A percentile compares a stretch with the other conserved stretches of the same genome.
Conservation (phyloP, 2,113 vertebrate genomes). For the Stomatorhinus ivindoensis region DNA sequence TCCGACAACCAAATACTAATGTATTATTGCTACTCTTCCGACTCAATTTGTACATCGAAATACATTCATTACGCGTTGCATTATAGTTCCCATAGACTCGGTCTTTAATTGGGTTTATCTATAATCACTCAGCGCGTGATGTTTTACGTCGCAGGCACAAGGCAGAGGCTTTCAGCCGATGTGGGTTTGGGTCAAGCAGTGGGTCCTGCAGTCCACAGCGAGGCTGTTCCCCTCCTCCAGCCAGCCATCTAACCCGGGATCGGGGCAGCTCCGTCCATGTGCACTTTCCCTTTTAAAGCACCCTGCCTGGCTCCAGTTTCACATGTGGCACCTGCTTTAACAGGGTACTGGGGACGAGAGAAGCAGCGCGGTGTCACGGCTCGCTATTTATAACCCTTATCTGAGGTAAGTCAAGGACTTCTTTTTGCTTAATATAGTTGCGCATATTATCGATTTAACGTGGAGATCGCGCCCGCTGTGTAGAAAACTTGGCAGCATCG, state of each 20-base stretch:
- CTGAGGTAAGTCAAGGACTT: neutral
- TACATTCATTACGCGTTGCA: neutral
- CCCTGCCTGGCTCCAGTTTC: neutral
- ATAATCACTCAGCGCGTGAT: neutral
- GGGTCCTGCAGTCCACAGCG: neutral
- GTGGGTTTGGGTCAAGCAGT: neutral
- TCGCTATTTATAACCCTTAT: neutral
- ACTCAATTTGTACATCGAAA: neutral
- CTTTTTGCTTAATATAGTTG: neutral
- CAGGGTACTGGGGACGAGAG: neutral
- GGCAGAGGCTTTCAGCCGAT: neutral
- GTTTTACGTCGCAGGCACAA: neutral
- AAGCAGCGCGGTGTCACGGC: neutral
- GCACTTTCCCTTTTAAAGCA: constrained; percentile 6
- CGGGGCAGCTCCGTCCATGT: neutral
- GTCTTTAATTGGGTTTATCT: neutral
- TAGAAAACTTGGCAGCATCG: neutral
- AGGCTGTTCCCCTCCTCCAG: neutral
- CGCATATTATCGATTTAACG: neutral
- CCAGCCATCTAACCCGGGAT: neutral
- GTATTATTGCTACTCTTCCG: neutral
- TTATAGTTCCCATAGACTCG: neutral
- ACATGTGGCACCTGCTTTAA: neutral
- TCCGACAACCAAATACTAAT: neutral
- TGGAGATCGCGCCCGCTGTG: neutral